Evolutionary conservation across 2,113 vertebrate species (phyloP).

Genomic region (Pelvicachromis taeniatus): DNA sequence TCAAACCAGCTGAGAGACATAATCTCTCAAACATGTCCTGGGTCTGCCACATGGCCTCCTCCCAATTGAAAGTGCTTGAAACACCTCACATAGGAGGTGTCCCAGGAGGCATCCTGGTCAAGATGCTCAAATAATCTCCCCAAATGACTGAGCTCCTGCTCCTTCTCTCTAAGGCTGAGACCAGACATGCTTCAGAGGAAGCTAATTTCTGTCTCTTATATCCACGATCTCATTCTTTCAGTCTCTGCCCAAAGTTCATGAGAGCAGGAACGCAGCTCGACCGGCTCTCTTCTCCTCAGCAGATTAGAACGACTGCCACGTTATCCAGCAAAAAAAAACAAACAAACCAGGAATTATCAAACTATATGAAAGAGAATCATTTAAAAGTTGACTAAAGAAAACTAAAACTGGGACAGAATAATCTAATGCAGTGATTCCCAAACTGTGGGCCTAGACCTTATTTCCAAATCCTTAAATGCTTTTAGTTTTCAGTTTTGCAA

Average conservation of each 20-base stretch:
- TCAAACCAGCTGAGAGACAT: not conserved
- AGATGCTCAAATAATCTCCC: not conserved
- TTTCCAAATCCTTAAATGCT: not conserved
- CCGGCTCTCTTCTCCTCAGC: not conserved
- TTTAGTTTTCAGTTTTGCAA: not conserved
- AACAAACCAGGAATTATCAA: rapidly evolving
- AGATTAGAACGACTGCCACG: not conserved
- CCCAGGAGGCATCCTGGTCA: not conserved
- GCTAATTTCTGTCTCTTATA: not conserved
- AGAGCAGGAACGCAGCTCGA: not conserved
- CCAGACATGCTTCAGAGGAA: too few species aligned
- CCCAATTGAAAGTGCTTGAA: not conserved
- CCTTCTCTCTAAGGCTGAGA: not conserved
- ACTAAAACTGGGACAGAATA: not conserved
- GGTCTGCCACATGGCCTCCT: not conserved
- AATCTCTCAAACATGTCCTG: not conserved
- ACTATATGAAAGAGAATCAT: not conserved
- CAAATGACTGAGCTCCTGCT: not conserved
- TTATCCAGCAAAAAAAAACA: not conserved
- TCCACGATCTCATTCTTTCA: not conserved
- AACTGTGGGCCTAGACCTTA: not conserved
- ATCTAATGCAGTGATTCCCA: not conserved
- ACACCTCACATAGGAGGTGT: not conserved
- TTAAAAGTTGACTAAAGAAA: not conserved
- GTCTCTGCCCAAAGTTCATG: rapidly evolving